These are phyloP conservation scores for Pedicia rivosa DNA, from an alignment of 2,888 invertebrate species.

Conservation along the genomic window DNA sequence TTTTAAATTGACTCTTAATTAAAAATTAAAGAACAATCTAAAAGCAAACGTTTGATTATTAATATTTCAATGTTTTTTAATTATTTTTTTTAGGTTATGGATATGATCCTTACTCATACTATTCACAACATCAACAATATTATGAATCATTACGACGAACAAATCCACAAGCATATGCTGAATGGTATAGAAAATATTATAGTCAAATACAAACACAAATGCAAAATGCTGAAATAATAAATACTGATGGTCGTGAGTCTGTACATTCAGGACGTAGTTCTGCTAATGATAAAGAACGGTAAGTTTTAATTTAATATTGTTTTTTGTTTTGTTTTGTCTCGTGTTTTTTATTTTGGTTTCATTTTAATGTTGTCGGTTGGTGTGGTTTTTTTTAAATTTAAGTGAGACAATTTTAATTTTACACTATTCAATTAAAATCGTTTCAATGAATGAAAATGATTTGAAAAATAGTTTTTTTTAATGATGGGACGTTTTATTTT, in stretches of 20 bases:
- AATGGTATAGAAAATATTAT: conserved; percentile 60
- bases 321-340: background rate
- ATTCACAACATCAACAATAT: conserved; percentile 42
- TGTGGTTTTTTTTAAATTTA: background rate
- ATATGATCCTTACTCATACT: conserved; percentile 36
- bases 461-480: too few relatives aligned
- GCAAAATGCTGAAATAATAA: conserved; percentile 11
- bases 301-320: conserved; percentile 16
- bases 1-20: too few relatives aligned
- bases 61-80: background rate
- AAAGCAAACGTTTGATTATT: too few relatives aligned
- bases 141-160: conserved; percentile 60
- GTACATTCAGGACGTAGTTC: conserved; percentile 75
- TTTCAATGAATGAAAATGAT: too few relatives aligned
- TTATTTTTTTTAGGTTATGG: conserved; percentile 15
- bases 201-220: conserved; percentile 18
- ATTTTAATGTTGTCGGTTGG: too few relatives aligned
- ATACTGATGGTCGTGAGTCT: conserved; percentile 50
- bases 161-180: conserved; percentile 65
- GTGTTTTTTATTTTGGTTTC: conserved; percentile 3
- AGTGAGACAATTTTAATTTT: too few relatives aligned
- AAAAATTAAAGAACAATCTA: too few relatives aligned
- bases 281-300: conserved; percentile 49
- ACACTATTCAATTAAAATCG: too few relatives aligned
- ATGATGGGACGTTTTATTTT: too few relatives aligned